Percentiles rank a stretch among this genome's conserved stretches.
These are phyloP conservation scores for Yponomeuta malinellus DNA, from an alignment of 2,888 invertebrate genomes.

Conservation along the genomic window DNA sequence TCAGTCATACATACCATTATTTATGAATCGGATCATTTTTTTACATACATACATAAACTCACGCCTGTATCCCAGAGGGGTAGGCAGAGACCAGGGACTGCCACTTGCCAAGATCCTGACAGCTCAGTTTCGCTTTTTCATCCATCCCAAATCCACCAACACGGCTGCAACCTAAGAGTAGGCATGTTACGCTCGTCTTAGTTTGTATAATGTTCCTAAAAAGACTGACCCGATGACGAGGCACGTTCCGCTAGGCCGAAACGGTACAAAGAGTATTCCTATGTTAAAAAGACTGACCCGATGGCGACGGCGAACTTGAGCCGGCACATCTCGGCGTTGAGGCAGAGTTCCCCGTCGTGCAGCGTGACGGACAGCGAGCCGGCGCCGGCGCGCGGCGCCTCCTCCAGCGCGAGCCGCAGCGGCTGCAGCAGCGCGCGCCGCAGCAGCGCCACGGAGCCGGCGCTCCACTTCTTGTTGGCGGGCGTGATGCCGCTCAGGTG, in stretches of 20 bases:
- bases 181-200: too few species aligned
- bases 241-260: too few species aligned
- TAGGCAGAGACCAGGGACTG: too few species aligned
- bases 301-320: constrained; percentile 55
- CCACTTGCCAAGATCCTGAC: too few species aligned
- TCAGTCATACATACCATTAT: too few species aligned
- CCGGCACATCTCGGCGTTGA: constrained; percentile 59
- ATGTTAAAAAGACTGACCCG: constrained; percentile 38
- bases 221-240: too few species aligned
- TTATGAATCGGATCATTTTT: too few species aligned
- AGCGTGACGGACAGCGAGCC: constrained; percentile 52
- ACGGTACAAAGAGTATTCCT: too few species aligned
- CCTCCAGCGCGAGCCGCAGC: constrained; percentile 47
- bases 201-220: too few species aligned
- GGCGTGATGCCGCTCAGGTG: constrained; percentile 60
- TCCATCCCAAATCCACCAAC: neutral
- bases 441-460: constrained; percentile 46
- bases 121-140: too few species aligned
- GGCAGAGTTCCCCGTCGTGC: constrained; percentile 46
- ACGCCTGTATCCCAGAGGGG: too few species aligned
- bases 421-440: constrained; percentile 34
- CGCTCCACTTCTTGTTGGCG: constrained; percentile 52
- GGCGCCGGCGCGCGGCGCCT: constrained; percentile 26
- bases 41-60: too few species aligned
- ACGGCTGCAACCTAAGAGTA: neutral